Base-by-base conservation (phyloP, 2,113 vertebrate genomes). In the Erythrocercus mccallii region DNA sequence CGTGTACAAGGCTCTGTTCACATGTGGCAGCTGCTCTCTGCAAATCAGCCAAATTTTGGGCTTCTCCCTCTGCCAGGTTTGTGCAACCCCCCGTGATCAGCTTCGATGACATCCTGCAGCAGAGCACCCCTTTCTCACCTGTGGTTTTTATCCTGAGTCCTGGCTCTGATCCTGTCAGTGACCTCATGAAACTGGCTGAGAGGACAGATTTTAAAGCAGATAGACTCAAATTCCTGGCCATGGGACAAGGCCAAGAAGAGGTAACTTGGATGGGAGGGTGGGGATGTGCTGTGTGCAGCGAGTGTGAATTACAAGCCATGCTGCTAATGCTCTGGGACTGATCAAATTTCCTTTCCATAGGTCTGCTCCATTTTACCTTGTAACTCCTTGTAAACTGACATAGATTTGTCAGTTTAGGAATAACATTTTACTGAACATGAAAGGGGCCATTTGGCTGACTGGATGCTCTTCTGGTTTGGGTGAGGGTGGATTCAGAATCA, bases 171-270 rank as follows among this genome's bases (percentile, higher is more conserved):
- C 99, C 99, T 12, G 98, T 99, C 68, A 98, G 91, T 69, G 99
- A 99, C 91, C 98, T 99, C 24, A 98, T 98, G 98, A 99, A 99
- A 88, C 95, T 99, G 81, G 99, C 99, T 0, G 99, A 99, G 74
- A 98, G 96, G 54, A 98, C 95, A 2, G 99, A 98, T 30, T 99
- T 99, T 90, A 98, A 98, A 79, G 98, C 98, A 37, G 99, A 96
- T 83, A 98, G 98, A 78, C 98, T 99, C 86, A 99, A 98, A 84
- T 98, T 99, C 94, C 98, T 99, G 6, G 99, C 99, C 35, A 99
- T 99, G 99, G 99, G 99, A 38, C 99, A 99, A 96, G 99, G 99
- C 31, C 99, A 99, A 78, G 99, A 99, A 70, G 99, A 98, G 98
- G 99, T 99, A 98, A 61, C 35, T 44, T 27, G 4, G 33, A 33